These are phyloP conservation scores for Trinorchestia longiramus DNA, from an alignment of 1,140 invertebrate genomes.

Conservation along the genomic window DNA sequence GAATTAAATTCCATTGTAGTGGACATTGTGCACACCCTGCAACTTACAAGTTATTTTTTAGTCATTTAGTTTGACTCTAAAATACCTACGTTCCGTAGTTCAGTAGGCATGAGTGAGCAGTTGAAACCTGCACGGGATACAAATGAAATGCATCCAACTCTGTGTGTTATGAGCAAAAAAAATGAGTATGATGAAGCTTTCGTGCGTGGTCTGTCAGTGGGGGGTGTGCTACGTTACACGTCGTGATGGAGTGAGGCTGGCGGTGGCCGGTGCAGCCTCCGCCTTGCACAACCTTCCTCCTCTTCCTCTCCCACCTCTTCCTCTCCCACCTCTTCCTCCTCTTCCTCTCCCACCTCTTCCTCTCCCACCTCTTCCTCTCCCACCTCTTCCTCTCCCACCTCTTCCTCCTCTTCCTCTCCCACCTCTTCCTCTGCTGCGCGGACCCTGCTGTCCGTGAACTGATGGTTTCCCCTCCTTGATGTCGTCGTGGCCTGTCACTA, in stretches of 20 bases:
- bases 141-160: background rate
- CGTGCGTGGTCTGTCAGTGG: background rate
- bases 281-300: background rate
- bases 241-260: background rate
- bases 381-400: too few species aligned
- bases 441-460: background rate
- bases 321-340: too few species aligned
- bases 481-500: background rate
- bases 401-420: too few species aligned
- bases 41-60: background rate
- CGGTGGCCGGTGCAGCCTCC: too few species aligned
- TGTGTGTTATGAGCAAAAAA: background rate
- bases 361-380: too few species aligned
- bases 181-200: background rate
- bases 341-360: too few species aligned
- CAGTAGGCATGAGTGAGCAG: background rate
- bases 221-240: too few species aligned
- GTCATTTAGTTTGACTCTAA: background rate
- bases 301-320: too few species aligned
- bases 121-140: background rate
- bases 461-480: background rate
- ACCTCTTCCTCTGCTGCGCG: background rate
- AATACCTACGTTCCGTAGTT: background rate
- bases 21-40: background rate
- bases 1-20: background rate